phyloP scores from a whole-genome alignment of 1,140 invertebrate species.

The Zaprionus inermis region DNA sequence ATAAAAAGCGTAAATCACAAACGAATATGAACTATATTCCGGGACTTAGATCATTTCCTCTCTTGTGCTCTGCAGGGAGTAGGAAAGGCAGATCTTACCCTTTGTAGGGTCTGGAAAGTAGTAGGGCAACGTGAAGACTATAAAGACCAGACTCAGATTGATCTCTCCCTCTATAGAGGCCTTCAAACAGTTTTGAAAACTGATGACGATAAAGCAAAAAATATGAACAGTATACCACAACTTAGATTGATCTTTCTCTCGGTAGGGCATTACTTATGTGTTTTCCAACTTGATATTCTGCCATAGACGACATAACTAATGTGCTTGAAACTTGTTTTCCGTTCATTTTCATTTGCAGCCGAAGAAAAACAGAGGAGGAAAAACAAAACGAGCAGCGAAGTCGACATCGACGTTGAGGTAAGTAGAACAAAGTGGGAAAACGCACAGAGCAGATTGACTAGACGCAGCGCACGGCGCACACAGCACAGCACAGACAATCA shows the following conservation, averaged over 20 bases:
- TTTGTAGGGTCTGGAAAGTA: too few relatives aligned
- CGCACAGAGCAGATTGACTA: conserved; percentile 3
- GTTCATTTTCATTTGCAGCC: neutral
- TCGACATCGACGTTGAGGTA: conserved; percentile 2
- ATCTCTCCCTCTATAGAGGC: neutral
- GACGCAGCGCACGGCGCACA: neutral
- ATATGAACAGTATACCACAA: too few relatives aligned
- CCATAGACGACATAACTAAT: neutral
- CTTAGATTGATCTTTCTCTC: neutral
- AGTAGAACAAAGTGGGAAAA: conserved; percentile 4
- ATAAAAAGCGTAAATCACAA: too few relatives aligned
- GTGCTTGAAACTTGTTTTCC: conserved; percentile 2
- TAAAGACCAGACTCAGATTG: neutral
- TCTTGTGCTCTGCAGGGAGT: too few relatives aligned
- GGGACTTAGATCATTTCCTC: too few relatives aligned
- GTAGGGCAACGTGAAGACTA: too few relatives aligned
- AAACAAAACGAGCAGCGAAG: neutral
- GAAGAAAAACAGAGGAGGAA: neutral
- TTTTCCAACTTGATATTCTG: neutral
- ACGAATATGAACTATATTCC: too few relatives aligned
- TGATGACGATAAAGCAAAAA: too few relatives aligned
- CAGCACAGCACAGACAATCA: neutral
- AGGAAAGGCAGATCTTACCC: too few relatives aligned
- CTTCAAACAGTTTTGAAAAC: too few relatives aligned
- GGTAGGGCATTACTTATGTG: neutral